Evolutionary conservation across 2,888 invertebrate species (phyloP).

Genomic region (Diplolepis rosae): DNA sequence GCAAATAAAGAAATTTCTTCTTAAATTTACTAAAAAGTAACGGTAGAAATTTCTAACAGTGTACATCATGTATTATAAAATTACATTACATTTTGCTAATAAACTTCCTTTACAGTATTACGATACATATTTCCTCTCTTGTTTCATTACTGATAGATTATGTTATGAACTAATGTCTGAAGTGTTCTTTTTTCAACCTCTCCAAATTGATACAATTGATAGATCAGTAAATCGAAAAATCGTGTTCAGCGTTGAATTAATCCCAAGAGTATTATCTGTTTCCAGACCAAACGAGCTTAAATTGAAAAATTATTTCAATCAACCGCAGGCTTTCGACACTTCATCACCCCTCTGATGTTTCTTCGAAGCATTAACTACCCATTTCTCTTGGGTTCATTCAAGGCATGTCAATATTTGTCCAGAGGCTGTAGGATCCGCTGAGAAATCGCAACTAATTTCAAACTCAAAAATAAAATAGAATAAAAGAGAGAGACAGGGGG

Average conservation of each 20-base stretch:
- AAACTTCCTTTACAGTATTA: no score
- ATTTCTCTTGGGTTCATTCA: neutral
- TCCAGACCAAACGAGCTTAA: neutral
- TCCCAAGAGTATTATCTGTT: neutral
- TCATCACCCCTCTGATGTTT: neutral
- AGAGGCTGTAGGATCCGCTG: neutral
- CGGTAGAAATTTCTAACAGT: no score
- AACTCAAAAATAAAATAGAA: neutral
- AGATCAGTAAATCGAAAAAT: conserved; percentile 9
- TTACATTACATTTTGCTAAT: no score
- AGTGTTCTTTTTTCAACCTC: neutral
- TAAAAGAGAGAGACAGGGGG: neutral
- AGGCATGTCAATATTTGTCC: conserved; percentile 13
- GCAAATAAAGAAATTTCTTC: no score
- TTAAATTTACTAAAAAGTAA: no score
- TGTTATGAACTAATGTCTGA: no score
- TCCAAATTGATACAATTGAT: neutral
- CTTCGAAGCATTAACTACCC: neutral
- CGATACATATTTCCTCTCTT: no score
- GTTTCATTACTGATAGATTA: no score
- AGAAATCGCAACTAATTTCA: conserved; percentile 6
- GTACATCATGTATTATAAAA: no score
- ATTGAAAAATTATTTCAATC: conserved; percentile 25
- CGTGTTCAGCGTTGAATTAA: neutral
- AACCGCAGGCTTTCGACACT: neutral